phyloP scores from a whole-genome alignment of 2,888 invertebrate genomes.

The Caprella mutica region DNA sequence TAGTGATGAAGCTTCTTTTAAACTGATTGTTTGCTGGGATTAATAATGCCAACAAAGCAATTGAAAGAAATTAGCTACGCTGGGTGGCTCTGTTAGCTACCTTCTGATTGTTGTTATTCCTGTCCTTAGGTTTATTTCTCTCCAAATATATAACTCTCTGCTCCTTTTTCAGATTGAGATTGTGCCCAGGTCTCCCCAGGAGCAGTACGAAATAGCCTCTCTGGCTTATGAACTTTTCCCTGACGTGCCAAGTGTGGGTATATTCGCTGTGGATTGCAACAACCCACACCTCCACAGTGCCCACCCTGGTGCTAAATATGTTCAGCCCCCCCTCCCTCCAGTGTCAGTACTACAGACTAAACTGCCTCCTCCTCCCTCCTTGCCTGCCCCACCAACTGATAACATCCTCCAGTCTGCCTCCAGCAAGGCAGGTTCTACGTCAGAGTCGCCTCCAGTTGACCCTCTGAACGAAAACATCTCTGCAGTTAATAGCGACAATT shows the following conservation, averaged over 20 bases:
- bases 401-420: not conserved
- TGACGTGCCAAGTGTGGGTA: slow-evolving; percentile 82
- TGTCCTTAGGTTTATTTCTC: no score
- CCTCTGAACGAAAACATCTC: no score
- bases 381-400: not conserved
- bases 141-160: no score
- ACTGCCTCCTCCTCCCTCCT: not conserved
- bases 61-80: no score
- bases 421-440: not conserved
- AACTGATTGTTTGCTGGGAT: no score
- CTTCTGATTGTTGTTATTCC: no score
- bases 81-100: no score
- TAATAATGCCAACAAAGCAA: no score
- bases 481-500: no score
- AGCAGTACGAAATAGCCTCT: slow-evolving; percentile 92
- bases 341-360: not conserved
- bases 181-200: slow-evolving; percentile 82
- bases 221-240: slow-evolving; percentile 96
- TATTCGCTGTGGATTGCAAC: slow-evolving; percentile 71
- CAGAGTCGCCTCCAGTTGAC: not conserved
- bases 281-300: not conserved
- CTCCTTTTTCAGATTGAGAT: slow-evolving; percentile 58
- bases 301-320: not conserved
- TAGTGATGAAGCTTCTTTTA: no score
- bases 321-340: not conserved